Evolutionary conservation across 2,797 vertebrate species (phyloP).

Genomic region (Brachyalestes nurse): DNA sequence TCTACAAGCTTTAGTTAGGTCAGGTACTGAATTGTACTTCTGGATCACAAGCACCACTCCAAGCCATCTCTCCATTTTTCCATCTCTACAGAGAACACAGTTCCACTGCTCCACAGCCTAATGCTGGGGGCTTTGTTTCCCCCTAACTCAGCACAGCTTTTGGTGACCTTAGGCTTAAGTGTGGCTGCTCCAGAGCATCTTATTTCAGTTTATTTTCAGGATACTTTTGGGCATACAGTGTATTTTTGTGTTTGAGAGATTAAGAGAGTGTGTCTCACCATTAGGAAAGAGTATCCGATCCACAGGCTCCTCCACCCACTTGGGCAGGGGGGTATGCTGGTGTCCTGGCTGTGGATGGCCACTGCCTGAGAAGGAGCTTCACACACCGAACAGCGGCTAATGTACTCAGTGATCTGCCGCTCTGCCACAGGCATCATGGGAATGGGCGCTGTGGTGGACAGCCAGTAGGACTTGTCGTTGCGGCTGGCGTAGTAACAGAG

Average conservation of each 20-base stretch:
- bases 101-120: not conserved
- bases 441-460: conserved; percentile 92
- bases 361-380: conserved; percentile 92
- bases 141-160: not conserved
- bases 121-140: not conserved
- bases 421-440: conserved; percentile 95
- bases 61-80: not conserved
- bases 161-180: not conserved
- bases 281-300: conserved; percentile 98
- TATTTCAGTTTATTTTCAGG: not conserved
- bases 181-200: not conserved
- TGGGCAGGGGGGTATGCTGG: conserved; percentile 89
- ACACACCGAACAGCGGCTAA: conserved; percentile 95
- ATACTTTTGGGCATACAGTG: not conserved
- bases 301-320: conserved; percentile 93
- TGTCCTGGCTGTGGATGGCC: conserved; percentile 93
- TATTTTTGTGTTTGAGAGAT: not conserved
- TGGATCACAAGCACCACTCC: no score
- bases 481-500: conserved; percentile 92
- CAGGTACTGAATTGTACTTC: no score
- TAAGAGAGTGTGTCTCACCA: conserved; percentile 77
- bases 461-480: conserved; percentile 98
- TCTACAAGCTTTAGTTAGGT: no score
- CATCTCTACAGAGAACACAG: no score
- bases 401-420: conserved; percentile 85